Evolutionary conservation across 2,113 vertebrate genomes (phyloP).

Genomic region (Gallinago paraguaiae): DNA sequence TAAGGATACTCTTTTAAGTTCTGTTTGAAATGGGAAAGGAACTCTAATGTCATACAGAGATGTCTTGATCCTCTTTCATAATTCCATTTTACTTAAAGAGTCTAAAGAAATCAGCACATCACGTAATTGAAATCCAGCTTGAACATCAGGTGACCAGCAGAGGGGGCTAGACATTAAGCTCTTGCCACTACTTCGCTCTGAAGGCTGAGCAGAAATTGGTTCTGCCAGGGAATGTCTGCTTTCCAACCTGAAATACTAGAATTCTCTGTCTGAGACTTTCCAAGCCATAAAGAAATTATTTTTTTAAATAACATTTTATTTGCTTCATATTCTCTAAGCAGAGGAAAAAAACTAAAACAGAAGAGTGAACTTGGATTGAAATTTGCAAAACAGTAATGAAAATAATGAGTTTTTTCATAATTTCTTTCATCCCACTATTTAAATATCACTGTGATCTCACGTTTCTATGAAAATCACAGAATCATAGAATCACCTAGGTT

Average conservation of each 20-base stretch:
- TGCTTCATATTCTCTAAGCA: neutral
- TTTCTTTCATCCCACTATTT: neutral
- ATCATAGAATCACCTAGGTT: no score
- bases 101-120: neutral
- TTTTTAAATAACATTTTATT: neutral
- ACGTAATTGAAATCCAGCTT: neutral
- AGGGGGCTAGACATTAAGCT: constrained; percentile 32
- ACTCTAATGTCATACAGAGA: neutral
- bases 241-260: neutral
- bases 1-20: neutral
- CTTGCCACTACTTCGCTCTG: neutral
- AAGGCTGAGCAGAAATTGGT: neutral
- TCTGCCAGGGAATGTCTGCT: neutral
- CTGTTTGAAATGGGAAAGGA: neutral
- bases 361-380: neutral
- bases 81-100: neutral
- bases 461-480: neutral
- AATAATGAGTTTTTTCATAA: neutral
- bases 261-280: neutral
- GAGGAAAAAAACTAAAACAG: neutral
- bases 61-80: neutral
- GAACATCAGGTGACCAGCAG: constrained; percentile 42
- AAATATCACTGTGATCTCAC: neutral
- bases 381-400: neutral
- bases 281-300: neutral